These are phyloP conservation scores for Gouania willdenowi DNA, from an alignment of 2,797 vertebrate genomes.

Conservation along the genomic window DNA sequence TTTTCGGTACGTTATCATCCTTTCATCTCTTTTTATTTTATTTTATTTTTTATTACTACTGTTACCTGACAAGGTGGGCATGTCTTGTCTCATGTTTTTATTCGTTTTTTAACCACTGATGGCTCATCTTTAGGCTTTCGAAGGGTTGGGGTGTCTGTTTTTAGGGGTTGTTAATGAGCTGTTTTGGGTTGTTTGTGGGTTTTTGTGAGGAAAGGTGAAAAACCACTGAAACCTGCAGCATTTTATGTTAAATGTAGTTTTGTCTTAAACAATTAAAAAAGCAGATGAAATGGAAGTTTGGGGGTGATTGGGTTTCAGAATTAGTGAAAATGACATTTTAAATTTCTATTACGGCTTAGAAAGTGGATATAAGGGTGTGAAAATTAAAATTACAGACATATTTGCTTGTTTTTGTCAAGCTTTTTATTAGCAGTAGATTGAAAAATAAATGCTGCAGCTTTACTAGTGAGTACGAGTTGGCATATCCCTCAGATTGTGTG, in stretches of 20 bases:
- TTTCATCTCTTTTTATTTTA: constrained; percentile 93
- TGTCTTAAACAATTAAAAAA: constrained; percentile 44
- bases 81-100: constrained; percentile 77
- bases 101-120: constrained; percentile 63
- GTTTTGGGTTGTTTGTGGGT: constrained; percentile 62
- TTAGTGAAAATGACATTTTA: constrained; percentile 9
- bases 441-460: constrained; percentile 68
- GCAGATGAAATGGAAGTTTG: constrained; percentile 11
- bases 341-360: constrained; percentile 19
- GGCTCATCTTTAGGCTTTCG: constrained; percentile 59
- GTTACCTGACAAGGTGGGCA: constrained; percentile 74
- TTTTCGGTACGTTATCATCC: constrained; percentile 99
- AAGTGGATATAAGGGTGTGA: constrained; percentile 19
- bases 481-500: constrained; percentile 56
- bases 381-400: too few species aligned
- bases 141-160: constrained; percentile 49
- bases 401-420: too few species aligned
- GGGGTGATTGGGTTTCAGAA: constrained; percentile 21
- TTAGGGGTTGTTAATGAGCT: constrained; percentile 53
- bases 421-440: neutral
- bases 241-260: constrained; percentile 38
- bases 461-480: constrained; percentile 40
- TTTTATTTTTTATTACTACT: constrained; percentile 78
- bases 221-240: constrained; percentile 57
- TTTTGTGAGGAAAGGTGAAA: constrained; percentile 56